A percentile compares a stretch with the other conserved stretches of the same genome.
These are phyloP conservation scores for Steinernema feltiae DNA, from an alignment of 1,140 invertebrate species.

Conservation along the genomic window DNA sequence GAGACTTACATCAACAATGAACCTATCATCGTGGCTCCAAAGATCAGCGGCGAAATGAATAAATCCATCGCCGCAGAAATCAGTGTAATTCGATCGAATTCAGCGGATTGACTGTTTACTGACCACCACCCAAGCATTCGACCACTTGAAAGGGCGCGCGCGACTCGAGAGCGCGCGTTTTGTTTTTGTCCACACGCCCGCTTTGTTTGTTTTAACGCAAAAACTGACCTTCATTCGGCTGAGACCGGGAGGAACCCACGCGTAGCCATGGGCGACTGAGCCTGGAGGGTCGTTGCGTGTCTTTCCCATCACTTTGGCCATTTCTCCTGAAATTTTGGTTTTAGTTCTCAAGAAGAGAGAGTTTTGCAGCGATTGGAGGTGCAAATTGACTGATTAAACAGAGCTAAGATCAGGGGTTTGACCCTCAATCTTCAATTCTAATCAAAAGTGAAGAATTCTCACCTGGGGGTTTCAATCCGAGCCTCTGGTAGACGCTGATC, in stretches of 20 bases:
- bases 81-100: not conserved
- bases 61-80: not conserved
- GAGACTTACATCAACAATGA: not conserved
- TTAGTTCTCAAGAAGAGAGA: too few species aligned
- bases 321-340: conserved; percentile 33
- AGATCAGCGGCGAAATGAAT: not conserved
- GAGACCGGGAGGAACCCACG: conserved; percentile 56
- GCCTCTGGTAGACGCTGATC: conserved; percentile 54
- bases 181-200: not conserved
- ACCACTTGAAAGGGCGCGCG: not conserved
- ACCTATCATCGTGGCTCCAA: not conserved
- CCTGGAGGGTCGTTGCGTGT: conserved; percentile 37
- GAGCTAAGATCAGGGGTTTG: too few species aligned
- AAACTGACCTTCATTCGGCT: conserved; percentile 46
- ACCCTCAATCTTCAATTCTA: conserved; percentile 19
- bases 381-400: too few species aligned
- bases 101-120: not conserved
- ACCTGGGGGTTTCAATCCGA: conserved; percentile 54
- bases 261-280: conserved; percentile 53
- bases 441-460: conserved; percentile 8
- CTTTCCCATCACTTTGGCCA: conserved; percentile 22
- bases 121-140: not conserved
- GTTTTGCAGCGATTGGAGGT: too few species aligned
- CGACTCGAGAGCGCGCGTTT: not conserved
- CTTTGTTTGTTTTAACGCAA: not conserved